Evolutionary conservation across 2,797 vertebrate genomes (phyloP).

Genomic region (Sternarchorhynchus goeldii): DNA sequence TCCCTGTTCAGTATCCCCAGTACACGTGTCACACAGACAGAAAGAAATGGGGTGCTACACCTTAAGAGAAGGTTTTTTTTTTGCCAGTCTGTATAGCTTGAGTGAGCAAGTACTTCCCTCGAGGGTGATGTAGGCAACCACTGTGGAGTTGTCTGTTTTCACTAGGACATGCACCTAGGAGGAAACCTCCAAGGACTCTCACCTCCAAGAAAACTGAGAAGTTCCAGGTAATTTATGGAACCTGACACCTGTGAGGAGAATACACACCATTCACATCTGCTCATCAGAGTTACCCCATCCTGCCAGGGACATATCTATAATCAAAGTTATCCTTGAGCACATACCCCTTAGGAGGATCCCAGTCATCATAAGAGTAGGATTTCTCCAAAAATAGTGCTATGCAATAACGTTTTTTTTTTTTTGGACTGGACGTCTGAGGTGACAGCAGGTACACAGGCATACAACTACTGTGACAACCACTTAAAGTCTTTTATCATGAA

Average conservation of each 20-base stretch:
- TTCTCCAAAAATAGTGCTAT: background rate
- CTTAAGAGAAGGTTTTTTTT: background rate
- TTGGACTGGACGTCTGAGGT: background rate
- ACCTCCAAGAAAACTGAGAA: constrained; percentile 17
- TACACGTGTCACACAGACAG: background rate
- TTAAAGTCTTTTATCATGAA: constrained; percentile 27
- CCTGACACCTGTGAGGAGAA: background rate
- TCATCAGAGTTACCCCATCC: background rate
- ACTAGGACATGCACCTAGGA: constrained; percentile 11
- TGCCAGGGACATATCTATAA: background rate
- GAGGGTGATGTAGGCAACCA: constrained; percentile 12
- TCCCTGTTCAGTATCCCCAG: constrained; percentile 9
- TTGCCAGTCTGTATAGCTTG: background rate
- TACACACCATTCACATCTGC: background rate
- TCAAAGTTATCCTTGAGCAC: background rate
- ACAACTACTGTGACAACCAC: background rate
- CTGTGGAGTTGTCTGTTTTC: background rate
- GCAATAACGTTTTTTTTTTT: background rate
- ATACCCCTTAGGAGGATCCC: background rate
- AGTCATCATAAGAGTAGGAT: background rate
- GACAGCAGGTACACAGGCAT: background rate
- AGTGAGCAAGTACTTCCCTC: background rate
- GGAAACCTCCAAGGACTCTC: constrained; percentile 7
- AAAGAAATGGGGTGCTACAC: constrained; percentile 1
- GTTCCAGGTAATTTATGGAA: background rate